These are phyloP conservation scores for Callimorpha dominula DNA, from an alignment of 2,888 invertebrate genomes.

Conservation along the genomic window DNA sequence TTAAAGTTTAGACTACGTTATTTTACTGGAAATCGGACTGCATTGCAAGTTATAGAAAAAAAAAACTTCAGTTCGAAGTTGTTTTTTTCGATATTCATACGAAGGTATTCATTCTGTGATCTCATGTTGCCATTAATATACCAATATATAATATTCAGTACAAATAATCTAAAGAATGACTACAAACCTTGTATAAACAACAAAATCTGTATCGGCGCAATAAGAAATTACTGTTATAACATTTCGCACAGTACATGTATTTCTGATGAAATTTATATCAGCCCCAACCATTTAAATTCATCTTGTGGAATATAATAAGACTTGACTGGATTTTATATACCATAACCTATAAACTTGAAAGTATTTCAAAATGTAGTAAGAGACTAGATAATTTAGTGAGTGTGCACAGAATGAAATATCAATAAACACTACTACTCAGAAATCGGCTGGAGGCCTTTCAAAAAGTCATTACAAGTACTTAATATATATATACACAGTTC, in stretches of 20 bases:
- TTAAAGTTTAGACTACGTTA: background rate
- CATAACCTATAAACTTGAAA: background rate
- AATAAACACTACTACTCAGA: too few relatives aligned
- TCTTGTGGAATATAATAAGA: background rate
- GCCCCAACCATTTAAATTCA: background rate
- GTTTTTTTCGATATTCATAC: too few relatives aligned
- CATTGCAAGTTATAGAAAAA: background rate
- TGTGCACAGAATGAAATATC: too few relatives aligned
- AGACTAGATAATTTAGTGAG: too few relatives aligned
- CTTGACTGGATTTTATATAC: background rate
- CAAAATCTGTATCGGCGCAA: constrained; percentile 14
- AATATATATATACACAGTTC: too few relatives aligned
- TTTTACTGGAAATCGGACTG: background rate
- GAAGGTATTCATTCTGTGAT: background rate
- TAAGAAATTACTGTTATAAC: constrained; percentile 12
- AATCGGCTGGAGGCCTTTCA: too few relatives aligned
- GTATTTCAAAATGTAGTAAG: background rate
- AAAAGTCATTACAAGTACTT: too few relatives aligned
- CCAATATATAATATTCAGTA: too few relatives aligned
- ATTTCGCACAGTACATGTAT: constrained; percentile 12
- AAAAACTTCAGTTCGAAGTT: background rate
- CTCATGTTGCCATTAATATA: background rate
- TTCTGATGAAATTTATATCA: constrained; percentile 7
- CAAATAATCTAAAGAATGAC: too few relatives aligned
- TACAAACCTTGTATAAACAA: constrained; percentile 8